phyloP scores from a whole-genome alignment of 2,113 vertebrate species.

The Micronycteris hirsuta region DNA sequence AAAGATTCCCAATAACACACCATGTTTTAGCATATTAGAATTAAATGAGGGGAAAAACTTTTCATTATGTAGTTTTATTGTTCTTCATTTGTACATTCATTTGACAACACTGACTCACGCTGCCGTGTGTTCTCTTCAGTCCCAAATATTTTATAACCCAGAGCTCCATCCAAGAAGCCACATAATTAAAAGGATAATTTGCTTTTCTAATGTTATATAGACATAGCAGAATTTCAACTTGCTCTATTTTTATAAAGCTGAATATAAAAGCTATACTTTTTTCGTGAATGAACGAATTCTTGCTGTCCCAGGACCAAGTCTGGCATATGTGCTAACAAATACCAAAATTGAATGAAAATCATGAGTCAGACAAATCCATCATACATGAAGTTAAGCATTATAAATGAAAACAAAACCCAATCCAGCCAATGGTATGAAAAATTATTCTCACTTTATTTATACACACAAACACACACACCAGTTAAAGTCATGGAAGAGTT shows the following conservation, averaged over 20 bases:
- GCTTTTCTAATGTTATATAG: conserved; percentile 68
- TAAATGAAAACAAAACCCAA: not conserved
- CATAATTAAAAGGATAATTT: conserved; percentile 77
- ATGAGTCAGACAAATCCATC: not conserved
- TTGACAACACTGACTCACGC: conserved; percentile 74
- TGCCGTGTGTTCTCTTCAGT: conserved; percentile 71
- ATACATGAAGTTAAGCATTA: not conserved
- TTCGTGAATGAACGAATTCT: conserved; percentile 21
- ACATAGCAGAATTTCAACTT: conserved; percentile 66
- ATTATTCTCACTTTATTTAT: conserved; percentile 23
- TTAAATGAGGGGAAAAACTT: conserved; percentile 77
- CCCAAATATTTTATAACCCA: conserved; percentile 76
- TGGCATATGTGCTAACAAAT: not conserved
- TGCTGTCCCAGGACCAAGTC: not conserved
- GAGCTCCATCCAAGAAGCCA: conserved; percentile 61
- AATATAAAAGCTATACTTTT: conserved; percentile 13
- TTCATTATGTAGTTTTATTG: conserved; percentile 78
- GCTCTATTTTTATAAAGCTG: conserved; percentile 59
- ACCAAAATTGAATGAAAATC: not conserved
- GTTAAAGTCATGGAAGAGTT: not conserved
- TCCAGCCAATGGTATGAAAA: not conserved
- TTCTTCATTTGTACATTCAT: conserved; percentile 79
- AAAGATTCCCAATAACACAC: conserved; percentile 76
- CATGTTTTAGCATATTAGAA: conserved; percentile 79
- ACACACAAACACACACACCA: not conserved